phyloP scores from a whole-genome alignment of 2,797 vertebrate genomes.

The Labroides dimidiatus region DNA sequence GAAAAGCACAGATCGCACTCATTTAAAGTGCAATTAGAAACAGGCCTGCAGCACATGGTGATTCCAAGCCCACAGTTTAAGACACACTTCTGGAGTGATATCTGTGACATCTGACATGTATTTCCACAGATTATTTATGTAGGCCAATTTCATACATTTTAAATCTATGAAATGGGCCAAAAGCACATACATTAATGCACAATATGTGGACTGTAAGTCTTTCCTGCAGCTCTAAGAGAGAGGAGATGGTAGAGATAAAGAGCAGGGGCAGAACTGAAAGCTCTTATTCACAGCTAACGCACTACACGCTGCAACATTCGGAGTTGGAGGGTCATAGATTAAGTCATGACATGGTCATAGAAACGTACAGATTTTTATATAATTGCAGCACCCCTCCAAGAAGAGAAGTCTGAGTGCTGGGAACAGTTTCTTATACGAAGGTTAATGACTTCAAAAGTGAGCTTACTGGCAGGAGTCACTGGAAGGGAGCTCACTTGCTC shows the following conservation, averaged over 20 bases:
- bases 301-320: conserved; percentile 21
- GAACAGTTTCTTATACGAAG: too few species aligned
- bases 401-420: too few species aligned
- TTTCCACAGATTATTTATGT: conserved; percentile 73
- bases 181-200: conserved; percentile 40
- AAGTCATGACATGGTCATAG: conserved; percentile 45
- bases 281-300: conserved; percentile 74
- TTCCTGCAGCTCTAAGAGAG: conserved; percentile 47
- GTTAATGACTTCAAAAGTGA: too few species aligned
- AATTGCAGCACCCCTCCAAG: too few species aligned
- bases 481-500: too few species aligned
- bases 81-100: conserved; percentile 53
- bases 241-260: conserved; percentile 78
- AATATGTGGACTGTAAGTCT: conserved; percentile 65
- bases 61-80: conserved; percentile 16
- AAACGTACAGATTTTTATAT: conserved; percentile 22
- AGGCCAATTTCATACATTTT: conserved; percentile 76
- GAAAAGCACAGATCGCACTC: conserved; percentile 11
- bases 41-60: conserved; percentile 26
- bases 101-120: conserved; percentile 67
- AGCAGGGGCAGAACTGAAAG: conserved; percentile 67
- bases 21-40: conserved; percentile 30
- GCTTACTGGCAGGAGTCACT: too few species aligned
- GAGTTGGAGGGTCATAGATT: conserved; percentile 32
- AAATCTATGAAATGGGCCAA: conserved; percentile 53